Conservation (phyloP, 2,888 invertebrate species). For the Crocallis elinguaria region DNA sequence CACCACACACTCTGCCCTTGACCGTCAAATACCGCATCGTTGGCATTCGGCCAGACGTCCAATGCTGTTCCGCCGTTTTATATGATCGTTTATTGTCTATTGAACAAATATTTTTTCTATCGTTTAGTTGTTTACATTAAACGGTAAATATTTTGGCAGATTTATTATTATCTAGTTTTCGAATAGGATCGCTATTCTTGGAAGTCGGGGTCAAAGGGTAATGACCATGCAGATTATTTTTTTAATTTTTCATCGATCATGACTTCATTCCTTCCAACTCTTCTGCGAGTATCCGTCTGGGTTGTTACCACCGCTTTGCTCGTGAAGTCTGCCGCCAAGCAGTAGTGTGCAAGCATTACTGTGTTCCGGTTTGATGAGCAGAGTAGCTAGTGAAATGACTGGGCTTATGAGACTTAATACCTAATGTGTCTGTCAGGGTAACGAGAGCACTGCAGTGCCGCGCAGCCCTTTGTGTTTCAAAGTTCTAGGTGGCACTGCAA, state of each 20-base stretch:
- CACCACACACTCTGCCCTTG: conserved; percentile 31
- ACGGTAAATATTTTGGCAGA: conserved; percentile 33
- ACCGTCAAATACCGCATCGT: conserved; percentile 34
- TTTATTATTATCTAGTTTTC: conserved; percentile 29
- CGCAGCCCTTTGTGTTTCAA: too few relatives aligned
- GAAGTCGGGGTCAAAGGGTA: conserved; percentile 17
- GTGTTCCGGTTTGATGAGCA: too few relatives aligned
- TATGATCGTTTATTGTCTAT: conserved; percentile 22
- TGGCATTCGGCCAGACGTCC: conserved; percentile 38
- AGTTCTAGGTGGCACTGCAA: too few relatives aligned
- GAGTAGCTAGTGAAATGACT: too few relatives aligned
- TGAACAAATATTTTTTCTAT: conserved; percentile 28
- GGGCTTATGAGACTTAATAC: too few relatives aligned
- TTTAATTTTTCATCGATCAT: neutral
- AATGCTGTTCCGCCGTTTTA: conserved; percentile 16
- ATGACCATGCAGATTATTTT: conserved; percentile 10
- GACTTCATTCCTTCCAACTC: neutral
- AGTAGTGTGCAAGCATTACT: too few relatives aligned
- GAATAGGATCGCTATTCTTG: conserved; percentile 14
- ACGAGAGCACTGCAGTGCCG: too few relatives aligned
- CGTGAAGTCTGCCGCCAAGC: too few relatives aligned
- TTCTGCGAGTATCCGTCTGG: too few relatives aligned
- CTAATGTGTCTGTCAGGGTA: too few relatives aligned
- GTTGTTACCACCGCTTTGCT: too few relatives aligned
- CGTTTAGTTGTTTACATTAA: conserved; percentile 22